Base-by-base conservation (phyloP, 2,797 vertebrate genomes). In the Notolepis coatsorum region DNA sequence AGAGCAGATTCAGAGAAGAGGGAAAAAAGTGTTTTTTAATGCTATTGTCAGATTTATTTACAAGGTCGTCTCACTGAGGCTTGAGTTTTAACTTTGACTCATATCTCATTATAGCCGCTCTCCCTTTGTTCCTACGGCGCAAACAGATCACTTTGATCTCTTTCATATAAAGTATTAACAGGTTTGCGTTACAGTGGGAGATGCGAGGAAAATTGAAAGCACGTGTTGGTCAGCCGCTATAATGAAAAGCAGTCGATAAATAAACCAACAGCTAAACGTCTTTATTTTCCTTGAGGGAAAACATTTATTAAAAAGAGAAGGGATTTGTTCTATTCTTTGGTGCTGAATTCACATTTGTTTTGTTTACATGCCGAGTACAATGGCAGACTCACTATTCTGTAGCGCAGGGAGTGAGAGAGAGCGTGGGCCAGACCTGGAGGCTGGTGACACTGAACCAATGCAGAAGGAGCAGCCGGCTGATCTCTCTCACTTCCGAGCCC, bases 151-250 rank as follows among this genome's bases (percentile, higher is more conserved):
- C 95, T 98, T 98, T 97, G 95, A 97, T 96, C 92, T 91, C 79
- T 83, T 84, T 92, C 79, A 88, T 90, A 94, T 93, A 91, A 95
- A 96, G 93, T 94, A 95, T 96, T 96, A 95, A 95, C 95, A 97
- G 96, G 91, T 93, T 89, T 91, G 86, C 77, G 76, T 89, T 89
- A 80, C 84, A 84, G 84, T 91, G 84, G 83, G 88, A 82, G 87
- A 87, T 86, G 87, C 85, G 73, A 77, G 86, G 89, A 88, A 94
- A 95, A 97, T 94, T 93, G 93, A 91, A 92, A 92, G 91, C 92
- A 94, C 95, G 90, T 96, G 96, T 42, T 77, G 92, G 92, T 91
- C 89, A 91, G 89, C 91, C 84, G 91, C 89, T 91, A 88, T 93
- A 89, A 95, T 94, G 90, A 93, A 88, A 88, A 92, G 93, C 90